Base-by-base conservation (phyloP, 2,113 vertebrate genomes). In the Chamaea fasciata region DNA sequence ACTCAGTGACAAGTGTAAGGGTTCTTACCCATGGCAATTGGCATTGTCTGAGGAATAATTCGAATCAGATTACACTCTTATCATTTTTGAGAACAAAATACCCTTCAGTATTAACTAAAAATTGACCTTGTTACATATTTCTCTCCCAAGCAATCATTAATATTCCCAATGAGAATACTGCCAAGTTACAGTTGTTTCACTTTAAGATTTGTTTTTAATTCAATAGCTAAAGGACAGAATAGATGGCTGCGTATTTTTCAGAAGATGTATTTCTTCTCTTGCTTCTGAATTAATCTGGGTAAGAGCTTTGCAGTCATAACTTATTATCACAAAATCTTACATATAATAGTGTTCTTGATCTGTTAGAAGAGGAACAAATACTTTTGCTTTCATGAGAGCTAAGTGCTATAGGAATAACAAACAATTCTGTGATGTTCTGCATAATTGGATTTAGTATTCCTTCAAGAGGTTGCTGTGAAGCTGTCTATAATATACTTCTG, bases 341-440 rank as follows among this genome's bases (percentile, higher is more conserved):
- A 56, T 30, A 86, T 0, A 10, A 86, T 85, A 93, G 67, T 76
- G 50, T 76, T 89, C 78, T 95, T 75, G 70, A 93, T 91, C 37
- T 74, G 92, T 89, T 79, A 89, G 89, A 96, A 94, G 57, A 83
- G 37, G 68, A 92, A 86, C 46, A 96, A 94, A 92, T 73, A 95
- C 68, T 68, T 83, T 79, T 87, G 20, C 71, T 87, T 96, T 87
- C 57, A 81, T 35, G 41, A 89, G 30, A 97, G 96, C 52, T 62
- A 89, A 93, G 60, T 75, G 85, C 77, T 96, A 94, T 94, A 96
- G 91, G 94, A 97, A 96, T 94, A 94, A 92, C 77, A 96, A 95
- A 96, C 59, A 95, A 90, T 91, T 74, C 44, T 94, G 80, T 56
- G 87, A 90, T 44, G 84, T 93, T 96, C 87, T 92, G 53, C 24